Percentiles rank a stretch among this genome's conserved stretches.
Evolutionary conservation across 2,113 vertebrate species (phyloP).

Genomic region (Mystacornis crossleyi): DNA sequence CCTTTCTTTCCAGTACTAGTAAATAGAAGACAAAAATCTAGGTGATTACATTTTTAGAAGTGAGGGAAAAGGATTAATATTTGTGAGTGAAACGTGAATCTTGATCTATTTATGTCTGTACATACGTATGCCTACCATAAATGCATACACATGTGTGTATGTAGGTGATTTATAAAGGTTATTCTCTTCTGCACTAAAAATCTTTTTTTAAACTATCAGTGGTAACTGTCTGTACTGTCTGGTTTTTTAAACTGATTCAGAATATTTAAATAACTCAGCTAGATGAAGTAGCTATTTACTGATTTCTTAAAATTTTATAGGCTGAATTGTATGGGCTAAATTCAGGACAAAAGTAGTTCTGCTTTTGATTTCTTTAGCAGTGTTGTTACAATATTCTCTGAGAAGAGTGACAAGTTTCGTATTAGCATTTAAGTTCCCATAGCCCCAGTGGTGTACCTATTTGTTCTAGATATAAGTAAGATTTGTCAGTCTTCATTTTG

Average conservation of each 20-base stretch:
- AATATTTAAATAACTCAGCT: not conserved
- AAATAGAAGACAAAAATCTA: not conserved
- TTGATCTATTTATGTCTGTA: not conserved
- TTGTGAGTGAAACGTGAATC: not conserved
- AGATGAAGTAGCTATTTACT: not conserved
- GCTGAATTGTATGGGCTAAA: not conserved
- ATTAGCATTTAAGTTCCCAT: not conserved
- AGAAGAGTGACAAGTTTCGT: not conserved
- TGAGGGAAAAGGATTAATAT: not conserved
- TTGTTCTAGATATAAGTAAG: not conserved
- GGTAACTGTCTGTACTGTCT: not conserved
- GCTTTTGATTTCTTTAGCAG: not conserved
- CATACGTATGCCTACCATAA: not conserved
- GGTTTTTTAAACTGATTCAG: not conserved
- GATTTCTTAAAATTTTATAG: not conserved
- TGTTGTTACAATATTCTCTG: not conserved
- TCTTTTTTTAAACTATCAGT: not conserved
- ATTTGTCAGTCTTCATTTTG: not conserved
- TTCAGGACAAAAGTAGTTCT: not conserved
- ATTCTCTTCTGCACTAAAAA: not conserved
- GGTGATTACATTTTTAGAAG: not conserved
- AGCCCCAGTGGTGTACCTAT: not conserved
- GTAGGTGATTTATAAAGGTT: not conserved
- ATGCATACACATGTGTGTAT: not conserved
- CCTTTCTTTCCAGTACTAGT: not conserved